These are phyloP conservation scores for Lymantria monacha DNA, from an alignment of 2,888 invertebrate species.

Conservation along the genomic window DNA sequence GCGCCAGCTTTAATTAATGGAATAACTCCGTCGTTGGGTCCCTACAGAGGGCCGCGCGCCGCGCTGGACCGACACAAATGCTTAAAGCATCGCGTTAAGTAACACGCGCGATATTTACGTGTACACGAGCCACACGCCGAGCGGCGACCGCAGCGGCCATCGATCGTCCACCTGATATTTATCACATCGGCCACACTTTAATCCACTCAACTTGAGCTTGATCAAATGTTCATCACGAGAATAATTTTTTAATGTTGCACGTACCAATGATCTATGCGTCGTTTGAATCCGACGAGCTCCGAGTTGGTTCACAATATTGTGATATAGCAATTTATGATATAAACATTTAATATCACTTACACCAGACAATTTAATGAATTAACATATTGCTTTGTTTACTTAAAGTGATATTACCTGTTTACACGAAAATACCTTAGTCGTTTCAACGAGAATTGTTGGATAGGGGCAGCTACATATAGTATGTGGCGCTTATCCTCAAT, in stretches of 20 bases:
- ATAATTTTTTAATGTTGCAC: no score
- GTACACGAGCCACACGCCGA: slow-evolving; percentile 17
- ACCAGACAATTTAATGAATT: neutral
- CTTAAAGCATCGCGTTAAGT: slow-evolving; percentile 52
- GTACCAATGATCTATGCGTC: neutral
- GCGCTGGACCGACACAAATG: slow-evolving; percentile 35
- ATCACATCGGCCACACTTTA: neutral
- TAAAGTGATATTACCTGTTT: no score
- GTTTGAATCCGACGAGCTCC: no score
- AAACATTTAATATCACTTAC: no score
- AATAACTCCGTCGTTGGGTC: slow-evolving; percentile 61
- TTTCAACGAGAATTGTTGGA: no score
- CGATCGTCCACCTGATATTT: neutral
- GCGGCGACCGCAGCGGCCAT: neutral
- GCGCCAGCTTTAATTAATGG: slow-evolving; percentile 72
- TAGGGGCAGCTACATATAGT: no score
- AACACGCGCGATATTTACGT: slow-evolving; percentile 44
- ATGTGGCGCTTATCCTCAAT: no score
- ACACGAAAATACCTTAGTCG: no score
- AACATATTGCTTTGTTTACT: neutral
- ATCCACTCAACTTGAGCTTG: neutral
- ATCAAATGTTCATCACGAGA: neutral
- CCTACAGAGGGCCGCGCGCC: slow-evolving; percentile 20
- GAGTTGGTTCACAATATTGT: no score
- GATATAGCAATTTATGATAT: no score